These are phyloP conservation scores for Oxyteleia sp. DNA, from an alignment of 2,888 invertebrate species.

Conservation along the genomic window DNA sequence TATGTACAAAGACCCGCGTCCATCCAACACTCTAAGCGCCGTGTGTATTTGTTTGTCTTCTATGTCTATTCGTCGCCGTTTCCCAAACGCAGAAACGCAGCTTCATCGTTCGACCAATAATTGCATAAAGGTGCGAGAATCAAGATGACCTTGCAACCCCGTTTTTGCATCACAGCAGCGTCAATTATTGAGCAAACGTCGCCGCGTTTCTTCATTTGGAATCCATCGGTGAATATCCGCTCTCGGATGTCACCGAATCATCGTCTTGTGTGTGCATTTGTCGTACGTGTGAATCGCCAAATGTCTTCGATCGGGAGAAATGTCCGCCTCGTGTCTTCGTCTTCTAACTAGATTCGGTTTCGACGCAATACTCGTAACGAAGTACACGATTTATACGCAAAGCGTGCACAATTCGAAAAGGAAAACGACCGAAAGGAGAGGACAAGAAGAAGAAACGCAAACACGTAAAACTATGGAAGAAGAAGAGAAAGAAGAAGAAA, in stretches of 20 bases:
- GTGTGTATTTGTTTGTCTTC: slow-evolving; percentile 8
- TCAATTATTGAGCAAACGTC: slow-evolving; percentile 24
- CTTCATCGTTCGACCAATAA: slow-evolving; percentile 21
- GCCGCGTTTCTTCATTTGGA: slow-evolving; percentile 14
- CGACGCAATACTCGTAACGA: slow-evolving; percentile 55
- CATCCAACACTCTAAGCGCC: slow-evolving; percentile 45
- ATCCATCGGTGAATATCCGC: slow-evolving; percentile 30
- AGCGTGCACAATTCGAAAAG: slow-evolving; percentile 46
- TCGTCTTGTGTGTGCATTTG: slow-evolving; percentile 33
- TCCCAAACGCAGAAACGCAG: slow-evolving; percentile 21
- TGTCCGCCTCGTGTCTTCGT: slow-evolving; percentile 43
- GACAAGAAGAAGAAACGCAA: slow-evolving; percentile 3
- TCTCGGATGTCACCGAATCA: slow-evolving; percentile 40
- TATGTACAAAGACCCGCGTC: slow-evolving; percentile 34
- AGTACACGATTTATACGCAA: slow-evolving; percentile 64
- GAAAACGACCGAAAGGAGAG: slow-evolving; percentile 13
- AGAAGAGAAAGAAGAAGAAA: slow-evolving; percentile 20
- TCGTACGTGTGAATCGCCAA: slow-evolving; percentile 49
- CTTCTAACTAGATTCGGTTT: slow-evolving; percentile 49
- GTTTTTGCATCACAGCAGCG: not conserved
- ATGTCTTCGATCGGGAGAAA: slow-evolving; percentile 58
- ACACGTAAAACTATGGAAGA: not conserved
- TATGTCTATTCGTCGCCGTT: slow-evolving; percentile 15
- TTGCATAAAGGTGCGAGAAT: not conserved
- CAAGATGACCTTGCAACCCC: not conserved